phyloP scores from a whole-genome alignment of 2,888 invertebrate genomes.

The Prenolepis imparis region DNA sequence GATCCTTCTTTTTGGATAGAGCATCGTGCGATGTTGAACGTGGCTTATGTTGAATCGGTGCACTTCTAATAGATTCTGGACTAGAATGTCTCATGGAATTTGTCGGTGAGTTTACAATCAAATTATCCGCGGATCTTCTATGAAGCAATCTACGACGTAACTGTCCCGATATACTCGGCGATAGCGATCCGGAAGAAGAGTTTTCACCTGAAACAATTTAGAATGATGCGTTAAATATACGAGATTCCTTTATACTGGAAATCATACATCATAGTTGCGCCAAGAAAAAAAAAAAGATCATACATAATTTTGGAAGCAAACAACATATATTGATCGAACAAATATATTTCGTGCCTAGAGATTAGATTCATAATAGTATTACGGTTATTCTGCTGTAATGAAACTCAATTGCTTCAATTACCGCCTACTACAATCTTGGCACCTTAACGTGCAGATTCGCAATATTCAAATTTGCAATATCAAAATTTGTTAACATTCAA shows the following conservation, averaged over 20 bases:
- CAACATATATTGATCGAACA: slow-evolving; percentile 36
- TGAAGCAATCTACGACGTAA: slow-evolving; percentile 81
- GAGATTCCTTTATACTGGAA: neutral
- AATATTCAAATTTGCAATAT: too few relatives aligned
- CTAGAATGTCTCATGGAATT: slow-evolving; percentile 84
- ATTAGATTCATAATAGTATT: slow-evolving; percentile 54
- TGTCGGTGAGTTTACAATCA: slow-evolving; percentile 81
- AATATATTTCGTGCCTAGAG: slow-evolving; percentile 50
- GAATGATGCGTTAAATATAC: slow-evolving; percentile 44
- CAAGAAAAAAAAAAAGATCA: slow-evolving; percentile 25
- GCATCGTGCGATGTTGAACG: slow-evolving; percentile 84
- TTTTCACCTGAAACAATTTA: slow-evolving; percentile 79
- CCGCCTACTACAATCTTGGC: slow-evolving; percentile 59
- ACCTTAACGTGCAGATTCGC: slow-evolving; percentile 37
- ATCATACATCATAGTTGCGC: neutral
- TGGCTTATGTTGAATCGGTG: slow-evolving; percentile 81
- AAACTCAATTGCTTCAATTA: slow-evolving; percentile 72
- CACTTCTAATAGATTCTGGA: slow-evolving; percentile 84
- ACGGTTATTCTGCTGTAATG: slow-evolving; percentile 61
- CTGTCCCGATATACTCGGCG: slow-evolving; percentile 80
- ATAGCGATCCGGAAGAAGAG: slow-evolving; percentile 82
- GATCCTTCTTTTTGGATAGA: slow-evolving; percentile 79
- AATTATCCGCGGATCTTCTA: slow-evolving; percentile 85
- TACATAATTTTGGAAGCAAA: slow-evolving; percentile 32
- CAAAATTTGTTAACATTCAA: slow-evolving; percentile 15